A percentile compares a stretch with the other conserved stretches of the same genome.
phyloP scores from a whole-genome alignment of 2,797 vertebrate genomes.

The Hypotaenidia philippensis region DNA sequence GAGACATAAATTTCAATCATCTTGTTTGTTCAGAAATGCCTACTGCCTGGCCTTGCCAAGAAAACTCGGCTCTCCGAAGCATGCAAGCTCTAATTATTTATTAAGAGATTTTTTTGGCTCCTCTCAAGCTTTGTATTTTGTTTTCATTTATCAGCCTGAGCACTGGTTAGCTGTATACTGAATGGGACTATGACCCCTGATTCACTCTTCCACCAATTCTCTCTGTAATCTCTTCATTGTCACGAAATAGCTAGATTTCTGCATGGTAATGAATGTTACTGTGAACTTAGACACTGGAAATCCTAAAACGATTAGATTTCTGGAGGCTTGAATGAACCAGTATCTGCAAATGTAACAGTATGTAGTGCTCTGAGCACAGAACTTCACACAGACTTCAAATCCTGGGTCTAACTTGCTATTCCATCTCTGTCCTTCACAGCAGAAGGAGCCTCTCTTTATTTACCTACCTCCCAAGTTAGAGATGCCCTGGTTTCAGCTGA shows the following conservation, averaged over 20 bases:
- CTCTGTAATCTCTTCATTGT: conserved; percentile 67
- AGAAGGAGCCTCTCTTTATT: neutral
- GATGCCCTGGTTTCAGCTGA: too few relatives aligned
- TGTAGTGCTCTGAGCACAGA: neutral
- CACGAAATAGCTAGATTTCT: neutral
- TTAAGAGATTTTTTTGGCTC: conserved; percentile 61
- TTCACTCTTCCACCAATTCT: conserved; percentile 80
- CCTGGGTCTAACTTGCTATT: neutral
- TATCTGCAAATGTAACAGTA: neutral
- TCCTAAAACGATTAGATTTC: neutral
- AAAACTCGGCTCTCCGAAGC: conserved; percentile 47
- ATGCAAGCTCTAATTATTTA: conserved; percentile 50
- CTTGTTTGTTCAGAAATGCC: conserved; percentile 76
- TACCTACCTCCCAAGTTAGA: neutral
- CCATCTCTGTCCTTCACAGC: neutral
- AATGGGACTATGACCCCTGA: conserved; percentile 75
- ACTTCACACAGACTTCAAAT: neutral
- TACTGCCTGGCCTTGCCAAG: conserved; percentile 43
- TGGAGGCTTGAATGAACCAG: conserved; percentile 15
- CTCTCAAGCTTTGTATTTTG: conserved; percentile 56
- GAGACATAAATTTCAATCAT: conserved; percentile 63
- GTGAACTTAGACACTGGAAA: conserved; percentile 15
- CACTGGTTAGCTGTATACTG: conserved; percentile 27
- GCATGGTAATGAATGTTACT: neutral
- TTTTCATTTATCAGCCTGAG: conserved; percentile 63